Evolutionary conservation across 2,113 vertebrate species (phyloP).

Genomic region (Aptenodytes patagonicus): DNA sequence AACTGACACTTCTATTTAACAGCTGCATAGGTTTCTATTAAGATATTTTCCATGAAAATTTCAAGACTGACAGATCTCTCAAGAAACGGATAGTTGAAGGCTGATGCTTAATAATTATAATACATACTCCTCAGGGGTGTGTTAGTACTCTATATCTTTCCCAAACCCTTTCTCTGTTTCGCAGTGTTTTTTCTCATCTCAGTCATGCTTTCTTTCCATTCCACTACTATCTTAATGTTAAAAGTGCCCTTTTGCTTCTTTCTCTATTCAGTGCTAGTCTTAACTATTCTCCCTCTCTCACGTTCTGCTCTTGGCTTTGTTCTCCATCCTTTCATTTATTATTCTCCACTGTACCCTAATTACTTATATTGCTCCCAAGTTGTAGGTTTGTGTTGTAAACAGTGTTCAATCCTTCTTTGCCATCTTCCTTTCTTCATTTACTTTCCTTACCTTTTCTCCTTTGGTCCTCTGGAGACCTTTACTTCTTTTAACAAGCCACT

Average conservation of each 20-base stretch:
- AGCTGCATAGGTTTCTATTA: background rate
- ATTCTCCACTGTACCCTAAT: background rate
- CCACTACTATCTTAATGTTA: background rate
- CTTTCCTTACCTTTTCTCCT: background rate
- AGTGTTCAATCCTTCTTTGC: background rate
- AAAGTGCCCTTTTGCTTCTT: background rate
- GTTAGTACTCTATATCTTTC: background rate
- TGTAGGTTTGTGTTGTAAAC: slow-evolving; percentile 16
- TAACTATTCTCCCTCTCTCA: background rate
- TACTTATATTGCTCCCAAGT: slow-evolving; percentile 23
- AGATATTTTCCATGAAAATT: background rate
- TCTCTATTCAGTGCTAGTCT: background rate
- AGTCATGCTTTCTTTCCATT: background rate
- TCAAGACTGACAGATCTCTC: background rate
- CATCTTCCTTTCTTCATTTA: background rate
- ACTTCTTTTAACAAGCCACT: slow-evolving; percentile 25
- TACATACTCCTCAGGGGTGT: background rate
- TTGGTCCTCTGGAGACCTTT: background rate
- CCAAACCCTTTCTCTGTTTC: background rate
- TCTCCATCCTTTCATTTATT: slow-evolving; percentile 8
- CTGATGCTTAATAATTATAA: background rate
- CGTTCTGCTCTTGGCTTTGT: background rate
- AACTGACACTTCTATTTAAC: background rate
- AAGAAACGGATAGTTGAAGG: background rate
- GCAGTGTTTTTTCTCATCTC: background rate